Percentiles rank a stretch among this genome's conserved stretches.
phyloP scores from a whole-genome alignment of 2,888 invertebrate genomes.

The Allolobophora icterica region DNA sequence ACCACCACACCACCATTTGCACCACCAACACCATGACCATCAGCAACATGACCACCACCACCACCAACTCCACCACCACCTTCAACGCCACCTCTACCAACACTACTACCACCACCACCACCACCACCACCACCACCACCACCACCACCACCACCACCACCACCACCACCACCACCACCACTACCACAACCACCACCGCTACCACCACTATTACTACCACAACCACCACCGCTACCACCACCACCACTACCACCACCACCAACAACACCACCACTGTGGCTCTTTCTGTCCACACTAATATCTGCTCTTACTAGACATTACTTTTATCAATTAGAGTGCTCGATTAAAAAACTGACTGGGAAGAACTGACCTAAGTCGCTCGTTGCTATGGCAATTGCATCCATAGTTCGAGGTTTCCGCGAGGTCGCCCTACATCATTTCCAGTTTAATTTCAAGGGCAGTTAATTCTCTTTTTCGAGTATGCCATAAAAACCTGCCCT shows the following conservation, averaged over 20 bases:
- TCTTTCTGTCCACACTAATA: too few species aligned
- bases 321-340: too few species aligned
- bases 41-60: too few species aligned
- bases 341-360: too few species aligned
- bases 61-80: too few species aligned
- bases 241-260: not conserved
- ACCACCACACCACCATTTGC: not conserved
- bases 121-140: not conserved
- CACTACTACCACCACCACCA: not conserved
- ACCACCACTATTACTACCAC: constrained; percentile 28
- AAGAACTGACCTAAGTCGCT: too few species aligned
- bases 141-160: constrained; percentile 32
- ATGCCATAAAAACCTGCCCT: too few species aligned
- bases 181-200: constrained; percentile 30
- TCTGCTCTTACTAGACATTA: too few species aligned
- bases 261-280: too few species aligned
- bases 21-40: constrained; percentile 2
- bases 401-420: not conserved
- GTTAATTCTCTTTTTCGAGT: not conserved
- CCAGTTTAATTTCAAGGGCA: constrained; percentile 32
- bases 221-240: constrained; percentile 29
- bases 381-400: too few species aligned
- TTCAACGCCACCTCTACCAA: not conserved
- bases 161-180: constrained; percentile 24
- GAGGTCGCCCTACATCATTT: constrained; percentile 8